Conservation (phyloP, 2,888 invertebrate genomes). For the Stegana nigrithorax region DNA sequence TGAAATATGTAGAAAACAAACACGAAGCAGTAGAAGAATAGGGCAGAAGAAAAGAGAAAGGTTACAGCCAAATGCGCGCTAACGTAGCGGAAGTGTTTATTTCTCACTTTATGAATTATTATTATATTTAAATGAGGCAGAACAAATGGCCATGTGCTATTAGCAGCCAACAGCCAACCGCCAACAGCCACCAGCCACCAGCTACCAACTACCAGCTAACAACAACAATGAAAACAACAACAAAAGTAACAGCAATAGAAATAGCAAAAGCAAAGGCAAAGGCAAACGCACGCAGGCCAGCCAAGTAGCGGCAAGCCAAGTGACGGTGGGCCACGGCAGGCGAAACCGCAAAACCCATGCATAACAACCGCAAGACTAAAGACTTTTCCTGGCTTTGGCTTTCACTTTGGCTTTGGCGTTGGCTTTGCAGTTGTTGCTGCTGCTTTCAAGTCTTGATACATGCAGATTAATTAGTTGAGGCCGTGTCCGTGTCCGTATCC, state of each 20-base stretch:
- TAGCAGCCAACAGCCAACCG: constrained; percentile 5
- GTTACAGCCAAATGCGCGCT: no score
- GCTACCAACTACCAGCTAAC: not conserved
- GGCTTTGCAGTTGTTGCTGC: not conserved
- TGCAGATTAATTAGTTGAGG: constrained; percentile 64
- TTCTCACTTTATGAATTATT: constrained; percentile 49
- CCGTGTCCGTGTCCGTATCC: constrained; percentile 26
- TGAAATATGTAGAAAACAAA: no score
- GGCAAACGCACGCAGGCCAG: constrained; percentile 39
- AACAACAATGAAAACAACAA: constrained; percentile 15
- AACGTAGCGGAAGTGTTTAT: constrained; percentile 28
- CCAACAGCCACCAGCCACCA: not conserved
- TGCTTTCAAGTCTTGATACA: no score
- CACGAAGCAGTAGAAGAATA: no score
- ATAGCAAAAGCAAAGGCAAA: constrained; percentile 58
- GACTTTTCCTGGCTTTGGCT: not conserved
- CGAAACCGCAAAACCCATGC: constrained; percentile 48
- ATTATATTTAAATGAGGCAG: constrained; percentile 54
- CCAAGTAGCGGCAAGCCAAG: not conserved
- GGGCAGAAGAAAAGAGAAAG: not conserved
- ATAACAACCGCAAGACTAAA: constrained; percentile 24
- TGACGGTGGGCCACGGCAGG: no score
- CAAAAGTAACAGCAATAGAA: constrained; percentile 56
- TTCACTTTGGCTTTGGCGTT: not conserved
- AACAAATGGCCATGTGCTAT: constrained; percentile 13